These are phyloP conservation scores for Nomada flava DNA, from an alignment of 2,888 invertebrate genomes.

Conservation along the genomic window DNA sequence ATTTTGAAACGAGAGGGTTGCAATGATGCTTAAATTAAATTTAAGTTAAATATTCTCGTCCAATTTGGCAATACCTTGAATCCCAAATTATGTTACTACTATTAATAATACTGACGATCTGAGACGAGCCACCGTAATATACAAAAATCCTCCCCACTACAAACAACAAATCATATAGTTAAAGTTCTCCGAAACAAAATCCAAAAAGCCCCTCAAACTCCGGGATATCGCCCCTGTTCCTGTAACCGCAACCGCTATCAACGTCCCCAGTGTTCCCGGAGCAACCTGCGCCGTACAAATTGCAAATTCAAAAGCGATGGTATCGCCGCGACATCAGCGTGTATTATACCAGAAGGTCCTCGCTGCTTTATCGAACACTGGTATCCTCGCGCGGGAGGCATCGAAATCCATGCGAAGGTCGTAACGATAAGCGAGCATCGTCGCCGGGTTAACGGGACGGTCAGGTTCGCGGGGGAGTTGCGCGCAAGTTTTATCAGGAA, in stretches of 20 bases:
- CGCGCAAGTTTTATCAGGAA: constrained; percentile 60
- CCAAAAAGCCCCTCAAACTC: neutral
- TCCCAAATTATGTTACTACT: too few relatives aligned
- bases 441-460: constrained; percentile 62
- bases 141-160: neutral
- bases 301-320: constrained; percentile 25
- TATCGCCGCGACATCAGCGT: constrained; percentile 15
- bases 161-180: neutral
- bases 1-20: too few relatives aligned
- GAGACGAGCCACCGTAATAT: neutral
- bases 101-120: too few relatives aligned
- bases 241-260: neutral
- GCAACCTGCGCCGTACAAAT: constrained; percentile 17
- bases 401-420: constrained; percentile 63
- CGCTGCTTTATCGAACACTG: constrained; percentile 30
- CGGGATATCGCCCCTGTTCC: too few relatives aligned
- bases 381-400: constrained; percentile 20
- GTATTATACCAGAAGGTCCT: constrained; percentile 16
- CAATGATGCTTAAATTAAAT: too few relatives aligned
- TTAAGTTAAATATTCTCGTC: too few relatives aligned
- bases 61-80: too few relatives aligned
- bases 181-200: neutral
- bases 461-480: constrained; percentile 13
- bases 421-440: constrained; percentile 36
- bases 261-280: neutral